Evolutionary conservation across 2,113 vertebrate species (phyloP), one percentile per base, ranked within the genome.

Genomic region (Trachemys scripta): DNA sequence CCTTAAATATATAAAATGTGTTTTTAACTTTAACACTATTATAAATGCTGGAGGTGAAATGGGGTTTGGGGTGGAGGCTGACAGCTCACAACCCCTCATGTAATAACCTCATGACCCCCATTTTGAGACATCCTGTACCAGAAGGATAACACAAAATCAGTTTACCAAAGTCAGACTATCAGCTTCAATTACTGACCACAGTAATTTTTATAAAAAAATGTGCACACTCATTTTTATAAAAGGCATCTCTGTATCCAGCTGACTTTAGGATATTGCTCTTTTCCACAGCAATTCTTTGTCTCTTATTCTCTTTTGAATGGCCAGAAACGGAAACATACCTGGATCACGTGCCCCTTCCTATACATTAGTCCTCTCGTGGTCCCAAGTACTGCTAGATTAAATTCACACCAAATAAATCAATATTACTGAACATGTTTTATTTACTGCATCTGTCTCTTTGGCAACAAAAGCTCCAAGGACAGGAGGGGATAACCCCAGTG

Each of bases 401-500:
- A 65, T 94, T 94, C 87, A 56, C 8, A 51, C n/a, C 89, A 69
- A 50, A 6, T 45, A 45, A 45, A 51, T 86, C n/a, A 82, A 72
- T 93, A 5, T 89, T 69, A 82, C 10, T 75, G 42, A 17, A 4
- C 85, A 82, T 35, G 45, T 69, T 90, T 87, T 82, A 87, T 94
- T 96, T 91, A 80, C 56, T 72, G 35, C 79, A 76, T 89, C 47
- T 42, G 31, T 88, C n/a, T 86, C 62, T 94, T 83, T 91, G 85
- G 50, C 42, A 93, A 51, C 84, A 24, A 86, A 31, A 92, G 53
- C 38, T 75, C 17, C n/a, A 87, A 90, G 62, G 87, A 56, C 35
- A 81, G 78, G 42, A 79, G 12, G 45, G 86, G 89, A 86, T 31
- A 78, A 85, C 82, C 57, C 65, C 90, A 24, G 22, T 81, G 50